These are phyloP conservation scores for Murina feae DNA, from an alignment of 2,113 vertebrate species.

Conservation along the genomic window DNA sequence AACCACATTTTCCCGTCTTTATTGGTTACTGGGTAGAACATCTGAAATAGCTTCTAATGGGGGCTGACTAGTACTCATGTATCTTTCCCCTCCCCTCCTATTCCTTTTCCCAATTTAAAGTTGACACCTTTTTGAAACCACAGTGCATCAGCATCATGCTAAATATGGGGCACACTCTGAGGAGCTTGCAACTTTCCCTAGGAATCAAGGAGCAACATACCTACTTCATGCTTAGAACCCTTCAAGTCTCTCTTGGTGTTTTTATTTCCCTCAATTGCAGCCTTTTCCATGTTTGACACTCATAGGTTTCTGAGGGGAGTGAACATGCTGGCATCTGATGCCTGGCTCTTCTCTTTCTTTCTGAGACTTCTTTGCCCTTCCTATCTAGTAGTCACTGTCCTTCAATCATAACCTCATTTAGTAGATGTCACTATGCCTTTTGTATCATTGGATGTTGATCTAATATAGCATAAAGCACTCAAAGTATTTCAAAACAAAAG, in stretches of 20 bases:
- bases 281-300: neutral
- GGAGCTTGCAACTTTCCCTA: neutral
- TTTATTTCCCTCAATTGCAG: neutral
- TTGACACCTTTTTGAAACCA: neutral
- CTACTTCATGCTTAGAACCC: neutral
- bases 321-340: neutral
- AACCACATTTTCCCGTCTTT: conserved; percentile 30
- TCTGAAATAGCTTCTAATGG: neutral
- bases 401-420: neutral
- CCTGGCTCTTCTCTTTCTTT: neutral
- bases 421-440: neutral
- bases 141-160: neutral
- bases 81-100: neutral
- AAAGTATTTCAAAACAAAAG: neutral
- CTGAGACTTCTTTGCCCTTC: neutral
- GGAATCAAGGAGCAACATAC: neutral
- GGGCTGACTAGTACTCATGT: neutral
- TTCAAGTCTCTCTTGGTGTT: neutral
- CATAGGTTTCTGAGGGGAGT: neutral
- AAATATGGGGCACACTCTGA: neutral
- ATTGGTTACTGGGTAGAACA: neutral
- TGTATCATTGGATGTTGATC: neutral
- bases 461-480: neutral
- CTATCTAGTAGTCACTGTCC: neutral
- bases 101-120: neutral